phyloP scores from a whole-genome alignment of 1,140 invertebrate genomes.

The Euwallacea fornicatus region DNA sequence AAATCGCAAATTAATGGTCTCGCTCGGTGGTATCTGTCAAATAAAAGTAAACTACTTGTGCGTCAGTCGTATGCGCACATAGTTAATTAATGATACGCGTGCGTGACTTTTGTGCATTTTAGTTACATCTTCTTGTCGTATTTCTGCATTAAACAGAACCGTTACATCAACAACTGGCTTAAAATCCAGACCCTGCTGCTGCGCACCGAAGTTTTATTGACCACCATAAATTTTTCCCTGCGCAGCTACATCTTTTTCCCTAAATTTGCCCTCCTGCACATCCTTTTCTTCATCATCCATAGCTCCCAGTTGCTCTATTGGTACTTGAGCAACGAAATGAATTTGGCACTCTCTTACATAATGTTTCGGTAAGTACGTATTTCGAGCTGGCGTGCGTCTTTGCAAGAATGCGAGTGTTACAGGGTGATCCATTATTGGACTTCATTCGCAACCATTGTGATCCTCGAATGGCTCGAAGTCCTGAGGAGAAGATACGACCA shows the following conservation, averaged over 20 bases:
- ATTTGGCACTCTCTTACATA: conserved; percentile 1
- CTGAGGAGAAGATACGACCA: not conserved
- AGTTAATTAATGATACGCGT: not conserved
- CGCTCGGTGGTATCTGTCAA: no score
- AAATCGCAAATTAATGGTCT: not conserved
- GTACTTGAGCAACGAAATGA: not conserved
- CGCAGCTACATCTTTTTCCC: not conserved
- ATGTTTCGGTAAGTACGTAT: not conserved
- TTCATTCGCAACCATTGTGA: not conserved
- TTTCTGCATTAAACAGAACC: not conserved
- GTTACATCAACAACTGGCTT: not conserved
- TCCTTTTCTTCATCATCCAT: not conserved
- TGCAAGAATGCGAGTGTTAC: not conserved
- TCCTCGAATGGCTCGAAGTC: not conserved
- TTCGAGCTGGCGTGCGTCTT: not conserved
- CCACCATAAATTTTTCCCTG: not conserved
- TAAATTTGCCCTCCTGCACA: not conserved
- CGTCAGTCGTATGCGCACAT: not conserved
- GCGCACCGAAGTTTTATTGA: not conserved
- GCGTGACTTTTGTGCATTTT: not conserved
- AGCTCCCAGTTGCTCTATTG: not conserved
- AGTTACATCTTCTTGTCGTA: not conserved
- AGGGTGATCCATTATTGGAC: conserved; percentile 6
- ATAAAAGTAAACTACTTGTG: not conserved
- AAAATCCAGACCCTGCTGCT: not conserved